Evolutionary conservation across 2,113 vertebrate genomes (phyloP).

Genomic region (Corythornis vintsioides): DNA sequence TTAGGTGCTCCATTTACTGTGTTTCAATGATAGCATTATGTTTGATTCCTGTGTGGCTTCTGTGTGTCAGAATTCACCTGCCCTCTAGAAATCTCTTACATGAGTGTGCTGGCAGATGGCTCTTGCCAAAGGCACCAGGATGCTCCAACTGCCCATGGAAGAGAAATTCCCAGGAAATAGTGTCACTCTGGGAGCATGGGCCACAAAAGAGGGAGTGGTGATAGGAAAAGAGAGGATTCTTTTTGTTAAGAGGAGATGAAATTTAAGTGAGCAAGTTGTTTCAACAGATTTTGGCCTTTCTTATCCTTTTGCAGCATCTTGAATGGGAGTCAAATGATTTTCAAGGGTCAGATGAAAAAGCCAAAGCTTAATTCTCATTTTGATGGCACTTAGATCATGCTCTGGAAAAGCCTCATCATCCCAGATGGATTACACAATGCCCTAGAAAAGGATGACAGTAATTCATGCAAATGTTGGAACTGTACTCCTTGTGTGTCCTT

Average conservation of each 20-base stretch:
- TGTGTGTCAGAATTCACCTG: not conserved
- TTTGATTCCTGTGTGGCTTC: not conserved
- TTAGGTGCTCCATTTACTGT: not conserved
- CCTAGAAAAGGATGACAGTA: slow-evolving; percentile 44
- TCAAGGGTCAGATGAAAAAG: slow-evolving; percentile 12
- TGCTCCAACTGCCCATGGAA: not conserved
- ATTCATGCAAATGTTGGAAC: slow-evolving; percentile 34
- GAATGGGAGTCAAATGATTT: not conserved
- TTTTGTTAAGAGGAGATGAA: not conserved
- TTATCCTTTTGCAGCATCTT: not conserved
- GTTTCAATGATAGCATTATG: not conserved
- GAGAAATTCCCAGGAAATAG: not conserved
- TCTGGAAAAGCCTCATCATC: not conserved
- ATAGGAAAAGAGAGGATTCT: not conserved
- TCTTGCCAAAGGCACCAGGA: not conserved
- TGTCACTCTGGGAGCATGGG: not conserved
- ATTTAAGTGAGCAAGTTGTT: not conserved
- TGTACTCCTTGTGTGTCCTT: not conserved
- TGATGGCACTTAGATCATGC: not conserved
- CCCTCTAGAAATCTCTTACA: not conserved
- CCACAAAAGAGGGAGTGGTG: not conserved
- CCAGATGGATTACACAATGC: slow-evolving; percentile 50
- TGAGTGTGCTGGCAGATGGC: not conserved
- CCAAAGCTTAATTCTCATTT: not conserved
- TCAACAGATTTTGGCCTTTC: not conserved